Base-by-base conservation (phyloP, 2,888 invertebrate genomes). In the Apodemia zela region DNA sequence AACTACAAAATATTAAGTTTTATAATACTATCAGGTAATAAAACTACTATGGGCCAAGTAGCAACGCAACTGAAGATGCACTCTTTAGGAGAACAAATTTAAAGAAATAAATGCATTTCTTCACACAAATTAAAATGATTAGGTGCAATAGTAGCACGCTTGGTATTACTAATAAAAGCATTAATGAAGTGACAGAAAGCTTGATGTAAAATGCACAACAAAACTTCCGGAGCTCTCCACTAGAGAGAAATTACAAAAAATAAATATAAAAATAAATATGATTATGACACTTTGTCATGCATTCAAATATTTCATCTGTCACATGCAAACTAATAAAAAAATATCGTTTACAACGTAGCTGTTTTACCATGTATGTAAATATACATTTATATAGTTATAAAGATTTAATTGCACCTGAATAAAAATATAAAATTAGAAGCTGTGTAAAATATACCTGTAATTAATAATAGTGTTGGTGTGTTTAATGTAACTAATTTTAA, bases 181-280 rank as follows among this genome's bases (percentile, higher is more conserved):
- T 65, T 66, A 65, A 66, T 61, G 71, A 73, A 77, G 87, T 89
- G 87, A 87, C 85, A 87, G 85, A 84, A 89, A 88, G 87, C 87
- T 78, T 77, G 64, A 70, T 72, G 71, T 68, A 72, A 71, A 66
- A 69, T 68, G 73, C 72, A 78, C 79, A 78, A 78, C 78, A 73
- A 72, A 73, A 77, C 91, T 91, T 92, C 90, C 89, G 84, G 90
- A 91, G 91, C 89, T 90, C 90, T 90, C 89, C 91, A 92, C 91
- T 82, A 86, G 89, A 89, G 90, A 91, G 90, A 77, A 81, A 84
- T 71, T 15, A 78, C 76, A n/a, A 61, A 60, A 63, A 75, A 81
- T 76, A 76, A 75, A 74, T 71, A 75, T 76, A 73, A 73, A 73
- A 75, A 67, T 67, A 74, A 65, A 70, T 64, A 49, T 71, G 78